Evolutionary conservation across 2,888 invertebrate species (phyloP), one percentile per base, ranked within the genome.

Genomic region (Apotomis turbidana): DNA sequence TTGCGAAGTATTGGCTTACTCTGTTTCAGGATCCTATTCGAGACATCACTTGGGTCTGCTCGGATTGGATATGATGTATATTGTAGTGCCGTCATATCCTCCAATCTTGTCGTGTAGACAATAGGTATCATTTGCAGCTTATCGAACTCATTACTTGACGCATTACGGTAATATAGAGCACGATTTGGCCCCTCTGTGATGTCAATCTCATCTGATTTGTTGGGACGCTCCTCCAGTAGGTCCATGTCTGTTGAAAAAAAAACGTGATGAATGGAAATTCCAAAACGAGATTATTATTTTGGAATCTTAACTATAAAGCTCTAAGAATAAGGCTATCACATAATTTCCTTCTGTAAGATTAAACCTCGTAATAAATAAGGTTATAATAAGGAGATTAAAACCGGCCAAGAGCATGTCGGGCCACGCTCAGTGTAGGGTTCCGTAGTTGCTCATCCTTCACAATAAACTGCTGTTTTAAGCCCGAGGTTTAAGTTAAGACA

Each of bases 71-170:
- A 8, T 5, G 59, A 49, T 27, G 27, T 27, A 27, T 27, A 27
- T 10, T 49, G 51, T 8, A 67, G n/a, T 8, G 57, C 8, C 3
- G n/a, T 59, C 85, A 85, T 85, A 13, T 84, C 79, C 46, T 85
- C 83, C 71, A 86, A 74, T 75, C 78, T 80, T 15, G 80, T 85
- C 8, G 85, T 86, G 54, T 81, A 84, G 3, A 86, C 78, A 5
- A 83, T 60, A 12, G 78, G 78, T 27, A 27, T 60, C 10, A 27
- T 15, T 44, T 46, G 27, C 10, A 58, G 12, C 10, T 52, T 46
- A 55, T 62, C 3, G 6, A 52, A 1, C 5, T 6, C 54, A 44
- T 41, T 44, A 4, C 13, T 59, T 4, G 13, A 44, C 41, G 13
- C 9, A 8, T 15, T 41, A 12, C 13, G 41, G 12, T 54, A 12